Conservation (phyloP, 2,888 invertebrate genomes). For the Dione vanillae region DNA sequence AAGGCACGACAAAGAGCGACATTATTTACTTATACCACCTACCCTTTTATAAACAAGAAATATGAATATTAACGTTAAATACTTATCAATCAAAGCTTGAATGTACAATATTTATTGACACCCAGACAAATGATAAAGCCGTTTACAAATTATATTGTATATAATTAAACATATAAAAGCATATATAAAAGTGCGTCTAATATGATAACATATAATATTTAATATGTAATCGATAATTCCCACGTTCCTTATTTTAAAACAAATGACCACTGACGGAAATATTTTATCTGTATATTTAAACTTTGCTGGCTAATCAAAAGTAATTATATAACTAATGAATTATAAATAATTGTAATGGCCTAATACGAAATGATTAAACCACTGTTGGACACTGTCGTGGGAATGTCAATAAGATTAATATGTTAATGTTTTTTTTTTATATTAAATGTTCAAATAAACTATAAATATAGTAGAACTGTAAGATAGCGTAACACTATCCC, state of each 20-base stretch:
- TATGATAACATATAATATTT: conserved; percentile 7
- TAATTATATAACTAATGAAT: conserved; percentile 20
- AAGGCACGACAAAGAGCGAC: no score
- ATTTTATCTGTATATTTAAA: conserved; percentile 41
- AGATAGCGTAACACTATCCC: no score
- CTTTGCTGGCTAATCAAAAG: conserved; percentile 9
- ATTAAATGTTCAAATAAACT: no score
- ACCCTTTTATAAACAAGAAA: no score
- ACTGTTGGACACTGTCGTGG: conserved; percentile 24
- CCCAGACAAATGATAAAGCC: neutral
- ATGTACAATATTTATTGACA: conserved; percentile 5
- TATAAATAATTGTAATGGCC: conserved; percentile 28
- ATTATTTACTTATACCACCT: no score
- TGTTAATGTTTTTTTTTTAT: no score
- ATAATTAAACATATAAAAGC: neutral
- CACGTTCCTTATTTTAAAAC: conserved; percentile 51
- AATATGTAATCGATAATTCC: conserved; percentile 48
- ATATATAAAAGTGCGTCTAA: neutral
- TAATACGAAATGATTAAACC: conserved; percentile 29
- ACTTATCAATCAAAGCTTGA: conserved; percentile 4
- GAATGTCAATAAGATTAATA: conserved; percentile 28
- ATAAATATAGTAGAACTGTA: no score
- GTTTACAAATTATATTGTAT: conserved; percentile 6
- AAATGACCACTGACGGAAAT: conserved; percentile 48
- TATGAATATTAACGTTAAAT: no score